Evolutionary conservation across 1,140 invertebrate species (phyloP), one percentile per base, ranked within the genome.

Genomic region (Chironomus tepperi): DNA sequence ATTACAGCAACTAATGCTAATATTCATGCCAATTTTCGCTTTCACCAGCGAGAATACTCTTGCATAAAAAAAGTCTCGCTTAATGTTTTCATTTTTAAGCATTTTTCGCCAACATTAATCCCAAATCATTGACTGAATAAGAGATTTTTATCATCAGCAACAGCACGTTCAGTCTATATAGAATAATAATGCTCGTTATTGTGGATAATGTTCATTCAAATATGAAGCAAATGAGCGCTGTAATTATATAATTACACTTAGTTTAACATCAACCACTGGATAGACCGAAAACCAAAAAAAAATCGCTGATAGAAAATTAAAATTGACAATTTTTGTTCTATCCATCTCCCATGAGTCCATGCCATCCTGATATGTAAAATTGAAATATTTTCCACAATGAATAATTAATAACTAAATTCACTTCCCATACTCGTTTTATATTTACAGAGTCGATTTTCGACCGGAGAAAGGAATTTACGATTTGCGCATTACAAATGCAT

Each of bases 381-480:
- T 34, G 24, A 34, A 34, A 34, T 34, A 34, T 34, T 34, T 34
- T 34, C 24, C 24, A 34, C 24, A 34, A 34, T 34, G 24, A 34
- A 34, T 34, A 34, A 34, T 34, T 34, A 34, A 34, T 34, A 34
- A 34, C 24, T 34, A 1, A 34, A 34, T 34, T 34, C 24, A 34
- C 24, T 34, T 34, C 24, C 24, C 24, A n/a, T n/a, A n/a, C 24
- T 34, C 24, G n/a, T n/a, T n/a, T n/a, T n/a, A n/a, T 5, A 57
- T 5, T 57, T 57, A 12, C 84, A 93, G 90, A 81, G 85, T 93
- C 76, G 90, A 90, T 78, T 91, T 89, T 80, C 86, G 86, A 76
- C 90, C 92, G 7, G 86, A 88, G 12, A 88, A 92, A 74, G 95
- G 95, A 15, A 88, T 90, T 42, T 97, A 95, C 83, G 94, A 97